Conservation (phyloP, 2,888 invertebrate species). For the Conomelus anceps region DNA sequence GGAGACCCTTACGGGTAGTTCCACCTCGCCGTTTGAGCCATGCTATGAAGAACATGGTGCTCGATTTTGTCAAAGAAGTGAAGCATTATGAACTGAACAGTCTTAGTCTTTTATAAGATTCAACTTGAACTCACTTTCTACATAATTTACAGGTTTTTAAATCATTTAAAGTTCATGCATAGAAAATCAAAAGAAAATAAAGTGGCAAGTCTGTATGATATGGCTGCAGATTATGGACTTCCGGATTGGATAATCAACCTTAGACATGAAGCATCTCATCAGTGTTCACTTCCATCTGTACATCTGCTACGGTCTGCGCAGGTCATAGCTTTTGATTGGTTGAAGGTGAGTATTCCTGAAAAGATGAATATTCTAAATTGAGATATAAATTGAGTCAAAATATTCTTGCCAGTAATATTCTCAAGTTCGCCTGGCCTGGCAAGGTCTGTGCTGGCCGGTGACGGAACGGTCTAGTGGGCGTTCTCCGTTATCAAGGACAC, state of each 20-base stretch:
- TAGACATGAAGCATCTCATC: slow-evolving; percentile 72
- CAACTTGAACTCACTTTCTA: not conserved
- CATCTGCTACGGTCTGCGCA: slow-evolving; percentile 56
- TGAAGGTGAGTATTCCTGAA: slow-evolving; percentile 51
- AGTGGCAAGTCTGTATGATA: slow-evolving; percentile 48
- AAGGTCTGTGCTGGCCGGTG: no score
- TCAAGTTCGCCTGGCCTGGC: no score
- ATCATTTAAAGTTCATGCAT: slow-evolving; percentile 54
- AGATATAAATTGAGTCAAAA: no score
- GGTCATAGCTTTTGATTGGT: slow-evolving; percentile 58
- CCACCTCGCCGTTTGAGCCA: no score
- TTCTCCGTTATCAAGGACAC: no score
- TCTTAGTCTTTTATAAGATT: not conserved
- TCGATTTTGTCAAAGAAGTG: no score
- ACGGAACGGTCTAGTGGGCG: no score
- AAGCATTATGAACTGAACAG: no score
- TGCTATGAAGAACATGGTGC: no score
- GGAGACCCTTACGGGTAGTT: no score
- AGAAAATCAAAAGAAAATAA: slow-evolving; percentile 37
- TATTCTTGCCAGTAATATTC: no score
- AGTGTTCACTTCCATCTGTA: slow-evolving; percentile 57
- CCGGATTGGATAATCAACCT: slow-evolving; percentile 75
- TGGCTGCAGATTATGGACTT: slow-evolving; percentile 58
- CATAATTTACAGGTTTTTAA: slow-evolving; percentile 50
- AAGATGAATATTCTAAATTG: no score